Base-by-base conservation (phyloP, 1,140 invertebrate species). In the Psilanteris sp. region DNA sequence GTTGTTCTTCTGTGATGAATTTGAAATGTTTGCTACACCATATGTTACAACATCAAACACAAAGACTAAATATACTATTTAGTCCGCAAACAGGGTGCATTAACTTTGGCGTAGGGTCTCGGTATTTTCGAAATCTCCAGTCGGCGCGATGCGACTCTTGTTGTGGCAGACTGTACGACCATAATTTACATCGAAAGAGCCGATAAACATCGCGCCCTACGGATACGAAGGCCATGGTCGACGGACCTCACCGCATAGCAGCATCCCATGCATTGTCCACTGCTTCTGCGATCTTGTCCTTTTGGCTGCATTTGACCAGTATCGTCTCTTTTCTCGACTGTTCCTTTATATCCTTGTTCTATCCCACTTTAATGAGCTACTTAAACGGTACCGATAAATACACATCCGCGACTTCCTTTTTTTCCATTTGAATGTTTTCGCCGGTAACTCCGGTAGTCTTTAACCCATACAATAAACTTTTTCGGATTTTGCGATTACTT, bases 111-210 rank as follows among this genome's bases (percentile, higher is more conserved):
- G 54, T 16, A 66, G 18, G 59, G 52, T 36, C n/a, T 37, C 46
- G 22, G 64, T 24, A 46, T 68, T 67, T 67, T 43, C 27, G 50
- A 39, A 39, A 29, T 18, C 9, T 20, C 32, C 29, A 64, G 41
- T 41, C 66, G 36, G 16, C 61, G 52, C 41, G 64, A 64, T 43
- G 52, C 48, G 52, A 43, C 44, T 64, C 41, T 52, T 27, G 48
- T 41, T 68, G 67, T 57, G 54, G 37, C 71, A 64, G 66, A 78
- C 64, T 55, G 71, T 72, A 77, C 75, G 67, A 75, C 76, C 80
- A 83, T 84, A 84, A 83, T 84, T 84, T 84, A 84, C 81, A 83
- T 84, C 82, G 81, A 83, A 83, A 80, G 81, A 81, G 81, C 81
- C 80, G 82, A 84, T 84, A 84, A 84, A 84, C 80, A 83, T 84